Conservation (phyloP, 2,797 vertebrate genomes). For the Meda fulgida region DNA sequence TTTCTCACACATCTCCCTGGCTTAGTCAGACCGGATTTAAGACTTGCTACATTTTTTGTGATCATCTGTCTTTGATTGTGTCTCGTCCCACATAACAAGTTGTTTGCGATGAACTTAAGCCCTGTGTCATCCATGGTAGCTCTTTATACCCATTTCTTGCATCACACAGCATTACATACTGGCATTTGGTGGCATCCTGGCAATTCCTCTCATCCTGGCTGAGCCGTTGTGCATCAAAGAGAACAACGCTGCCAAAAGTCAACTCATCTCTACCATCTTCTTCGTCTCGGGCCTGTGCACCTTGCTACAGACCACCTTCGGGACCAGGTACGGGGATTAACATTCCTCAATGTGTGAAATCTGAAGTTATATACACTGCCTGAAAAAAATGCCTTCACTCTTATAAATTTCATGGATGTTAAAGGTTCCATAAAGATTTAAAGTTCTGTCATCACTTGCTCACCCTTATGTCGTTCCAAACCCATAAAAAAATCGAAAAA, state of each 20-base stretch:
- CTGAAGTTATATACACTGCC: not conserved
- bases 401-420: not conserved
- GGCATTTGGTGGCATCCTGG: constrained; percentile 83
- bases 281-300: constrained; percentile 83
- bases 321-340: constrained; percentile 74
- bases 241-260: constrained; percentile 80
- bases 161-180: constrained; percentile 80
- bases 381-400: not conserved
- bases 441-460: no score
- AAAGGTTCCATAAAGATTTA: not conserved
- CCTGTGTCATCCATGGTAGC: constrained; percentile 8
- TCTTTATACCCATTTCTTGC: constrained; percentile 15
- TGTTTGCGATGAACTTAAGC: constrained; percentile 24
- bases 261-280: constrained; percentile 85
- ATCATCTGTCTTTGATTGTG: constrained; percentile 43
- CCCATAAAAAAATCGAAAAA: no score
- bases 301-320: constrained; percentile 78
- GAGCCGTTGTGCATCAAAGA: constrained; percentile 81
- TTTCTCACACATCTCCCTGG: constrained; percentile 48
- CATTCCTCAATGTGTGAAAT: not conserved
- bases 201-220: constrained; percentile 81
- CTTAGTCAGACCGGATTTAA: constrained; percentile 28
- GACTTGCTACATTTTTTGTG: constrained; percentile 46
- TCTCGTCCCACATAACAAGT: constrained; percentile 1
- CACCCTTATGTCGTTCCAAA: no score